Evolutionary conservation across 1,140 invertebrate genomes (phyloP), one percentile per base, ranked within the genome.

Genomic region (Drosophila gunungcola): DNA sequence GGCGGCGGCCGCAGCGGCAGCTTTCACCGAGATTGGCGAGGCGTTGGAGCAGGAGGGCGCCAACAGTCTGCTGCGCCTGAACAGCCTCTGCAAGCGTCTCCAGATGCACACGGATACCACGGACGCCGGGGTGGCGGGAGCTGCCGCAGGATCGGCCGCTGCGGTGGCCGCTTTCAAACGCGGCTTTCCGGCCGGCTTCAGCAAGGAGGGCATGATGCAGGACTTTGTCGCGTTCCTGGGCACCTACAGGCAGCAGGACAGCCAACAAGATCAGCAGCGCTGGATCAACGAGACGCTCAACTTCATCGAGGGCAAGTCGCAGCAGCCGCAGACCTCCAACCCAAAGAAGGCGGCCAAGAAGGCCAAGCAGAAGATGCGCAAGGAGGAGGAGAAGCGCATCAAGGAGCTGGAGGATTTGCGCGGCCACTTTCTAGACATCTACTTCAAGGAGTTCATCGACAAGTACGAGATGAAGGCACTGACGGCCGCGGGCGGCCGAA

Each of bases 271-370:
- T 43, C 80, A 90, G 32, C 52, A 90, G 39, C 90, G 90, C 5
- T 92, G 91, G 91, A 86, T 92, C 21, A 88, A 92, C 41, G 90
- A 92, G 38, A 89, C 88, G 0, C 58, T 92, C 0, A 91, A 89
- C 41, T 92, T 89, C 27, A 92, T 92, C 32, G 91, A 92, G 73
- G 91, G 91, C 41, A 80, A 91, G 27, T 72, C 91, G 0, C 68
- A 86, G 12, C 89, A 91, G 64, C 91, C 91, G 13, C 90, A 91
- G 29, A 82, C 89, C 13, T 36, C 70, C 9, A 91, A 82, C 53
- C 90, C 90, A 1, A 92, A 92, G 27, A 92, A 92, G 46, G 91
- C 91, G 0, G 91, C 91, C 11, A 92, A 92, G 52, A 92, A 92
- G 51, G 90, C 89, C 3, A 92, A 92, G 42, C 91, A 92, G 16